Evolutionary conservation across 2,888 invertebrate species (phyloP).

Genomic region (Agrochola circellaris): DNA sequence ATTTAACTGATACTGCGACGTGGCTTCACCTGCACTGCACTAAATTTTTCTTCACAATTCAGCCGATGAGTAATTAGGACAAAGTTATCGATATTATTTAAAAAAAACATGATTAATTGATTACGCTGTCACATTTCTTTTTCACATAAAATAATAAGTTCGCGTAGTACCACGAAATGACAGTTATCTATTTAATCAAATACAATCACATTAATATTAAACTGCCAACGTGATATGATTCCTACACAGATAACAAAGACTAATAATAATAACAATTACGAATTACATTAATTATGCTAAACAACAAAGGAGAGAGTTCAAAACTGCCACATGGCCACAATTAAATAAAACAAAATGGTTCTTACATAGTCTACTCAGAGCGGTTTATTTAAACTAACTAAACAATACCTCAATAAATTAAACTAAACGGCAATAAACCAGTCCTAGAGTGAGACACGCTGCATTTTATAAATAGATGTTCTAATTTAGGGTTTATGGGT

Average conservation of each 20-base stretch:
- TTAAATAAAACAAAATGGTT: constrained; percentile 25
- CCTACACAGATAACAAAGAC: constrained; percentile 10
- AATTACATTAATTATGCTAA: not conserved
- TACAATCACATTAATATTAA: constrained; percentile 40
- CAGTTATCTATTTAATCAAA: constrained; percentile 27
- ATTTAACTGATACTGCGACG: constrained; percentile 24
- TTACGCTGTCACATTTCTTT: not conserved
- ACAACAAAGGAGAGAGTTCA: constrained; percentile 11
- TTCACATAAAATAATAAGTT: constrained; percentile 15
- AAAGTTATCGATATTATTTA: not conserved
- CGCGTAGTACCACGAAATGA: constrained; percentile 6
- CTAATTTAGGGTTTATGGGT: constrained; percentile 72
- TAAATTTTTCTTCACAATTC: constrained; percentile 5
- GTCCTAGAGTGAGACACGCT: constrained; percentile 62
- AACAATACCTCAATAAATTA: constrained; percentile 65
- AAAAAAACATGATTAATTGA: not conserved
- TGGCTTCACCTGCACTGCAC: constrained; percentile 18
- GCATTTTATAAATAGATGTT: constrained; percentile 71
- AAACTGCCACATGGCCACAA: constrained; percentile 51
- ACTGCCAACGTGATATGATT: constrained; percentile 25
- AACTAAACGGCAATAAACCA: constrained; percentile 63
- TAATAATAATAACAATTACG: constrained; percentile 9
- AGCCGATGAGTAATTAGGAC: not conserved
- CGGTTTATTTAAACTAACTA: constrained; percentile 53
- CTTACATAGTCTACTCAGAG: constrained; percentile 21